A percentile compares a stretch with the other conserved stretches of the same genome.
phyloP scores from a whole-genome alignment of 2,113 vertebrate species.

The Scartelaos histophorus region DNA sequence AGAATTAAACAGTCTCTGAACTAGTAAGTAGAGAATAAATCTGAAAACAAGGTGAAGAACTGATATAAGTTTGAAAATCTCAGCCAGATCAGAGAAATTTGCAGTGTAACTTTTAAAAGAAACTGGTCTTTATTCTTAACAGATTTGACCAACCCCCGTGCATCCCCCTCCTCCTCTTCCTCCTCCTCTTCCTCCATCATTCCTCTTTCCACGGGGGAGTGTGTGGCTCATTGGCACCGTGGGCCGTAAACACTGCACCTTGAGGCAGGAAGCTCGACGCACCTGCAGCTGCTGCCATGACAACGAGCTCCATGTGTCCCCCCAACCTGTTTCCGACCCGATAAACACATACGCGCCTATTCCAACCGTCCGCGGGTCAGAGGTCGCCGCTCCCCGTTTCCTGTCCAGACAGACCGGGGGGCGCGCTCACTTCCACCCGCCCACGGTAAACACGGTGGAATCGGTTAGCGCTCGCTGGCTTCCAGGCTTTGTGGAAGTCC shows the following conservation, averaged over 20 bases:
- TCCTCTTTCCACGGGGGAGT: conserved; percentile 47
- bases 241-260: conserved; percentile 64
- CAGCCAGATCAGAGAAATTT: no score
- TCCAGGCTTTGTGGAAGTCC: conserved; percentile 3
- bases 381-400: conserved; percentile 70
- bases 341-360: conserved; percentile 42
- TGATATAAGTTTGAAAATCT: no score
- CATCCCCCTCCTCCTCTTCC: conserved; percentile 29
- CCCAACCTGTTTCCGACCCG: conserved; percentile 59
- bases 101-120: no score
- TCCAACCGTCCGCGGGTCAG: conserved; percentile 49
- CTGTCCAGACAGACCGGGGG: conserved; percentile 70
- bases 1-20: no score
- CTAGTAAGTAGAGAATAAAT: no score
- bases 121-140: no score
- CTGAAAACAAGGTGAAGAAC: no score
- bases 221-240: conserved; percentile 60
- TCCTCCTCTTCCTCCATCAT: conserved; percentile 22
- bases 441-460: background rate
- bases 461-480: background rate
- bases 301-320: conserved; percentile 70
- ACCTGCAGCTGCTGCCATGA: conserved; percentile 66
- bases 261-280: conserved; percentile 64
- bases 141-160: conserved; percentile 38
- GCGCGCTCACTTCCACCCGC: conserved; percentile 38